phyloP scores from a whole-genome alignment of 2,888 invertebrate species.

The Coremacera marginata region DNA sequence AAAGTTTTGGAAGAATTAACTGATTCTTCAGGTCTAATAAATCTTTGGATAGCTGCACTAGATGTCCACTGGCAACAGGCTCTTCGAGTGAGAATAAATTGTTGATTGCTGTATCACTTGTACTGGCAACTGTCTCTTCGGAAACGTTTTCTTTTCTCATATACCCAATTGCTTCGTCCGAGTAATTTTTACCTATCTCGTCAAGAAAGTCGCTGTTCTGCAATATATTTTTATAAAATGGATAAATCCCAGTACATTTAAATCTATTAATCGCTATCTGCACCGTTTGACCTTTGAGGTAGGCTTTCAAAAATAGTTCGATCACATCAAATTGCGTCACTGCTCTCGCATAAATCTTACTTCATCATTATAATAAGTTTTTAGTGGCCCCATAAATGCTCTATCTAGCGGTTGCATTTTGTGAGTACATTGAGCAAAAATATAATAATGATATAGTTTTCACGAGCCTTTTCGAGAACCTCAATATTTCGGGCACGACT shows the following conservation, averaged over 20 bases:
- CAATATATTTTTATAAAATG: conserved; percentile 25
- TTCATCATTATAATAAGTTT: conserved; percentile 12
- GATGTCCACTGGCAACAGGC: too few species aligned
- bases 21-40: too few species aligned
- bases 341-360: conserved; percentile 14
- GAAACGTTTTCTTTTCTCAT: background rate
- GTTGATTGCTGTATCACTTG: conserved; percentile 21
- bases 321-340: background rate
- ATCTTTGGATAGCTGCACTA: too few species aligned
- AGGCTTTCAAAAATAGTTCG: conserved; percentile 22
- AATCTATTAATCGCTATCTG: conserved; percentile 31
- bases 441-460: conserved; percentile 23
- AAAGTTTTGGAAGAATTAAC: too few species aligned
- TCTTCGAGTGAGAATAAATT: background rate
- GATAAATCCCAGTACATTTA: conserved; percentile 28
- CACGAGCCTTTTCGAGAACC: conserved; percentile 44
- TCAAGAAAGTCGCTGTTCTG: conserved; percentile 19
- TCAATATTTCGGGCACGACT: conserved; percentile 54
- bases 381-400: conserved; percentile 1
- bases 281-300: background rate
- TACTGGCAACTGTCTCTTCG: conserved; percentile 27
- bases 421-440: conserved; percentile 16
- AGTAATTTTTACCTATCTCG: conserved; percentile 10
- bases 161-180: conserved; percentile 20
- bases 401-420: conserved; percentile 7